A percentile compares a stretch with the other conserved stretches of the same genome.
phyloP scores from a whole-genome alignment of 30 jellyfish, hydroid and myxozoan species.

The Aurelia sp. region DNA sequence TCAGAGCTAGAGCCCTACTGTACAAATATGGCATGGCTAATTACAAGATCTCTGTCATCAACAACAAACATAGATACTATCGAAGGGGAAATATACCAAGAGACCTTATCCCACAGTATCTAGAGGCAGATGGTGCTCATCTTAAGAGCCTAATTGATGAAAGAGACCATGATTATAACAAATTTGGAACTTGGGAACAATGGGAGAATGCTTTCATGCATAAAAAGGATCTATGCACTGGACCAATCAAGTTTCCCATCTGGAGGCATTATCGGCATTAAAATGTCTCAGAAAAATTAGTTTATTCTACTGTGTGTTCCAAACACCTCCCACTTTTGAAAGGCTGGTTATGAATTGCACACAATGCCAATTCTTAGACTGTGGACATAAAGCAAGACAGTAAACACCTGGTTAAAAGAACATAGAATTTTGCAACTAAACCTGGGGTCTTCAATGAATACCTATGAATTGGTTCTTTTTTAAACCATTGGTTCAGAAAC shows the following conservation, averaged over 20 bases:
- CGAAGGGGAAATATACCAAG: constrained; percentile 59
- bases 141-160: constrained; percentile 37
- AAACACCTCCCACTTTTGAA: no score
- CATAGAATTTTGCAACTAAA: no score
- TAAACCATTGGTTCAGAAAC: no score
- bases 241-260: constrained; percentile 67
- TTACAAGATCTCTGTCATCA: constrained; percentile 54
- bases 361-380: no score
- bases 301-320: no score
- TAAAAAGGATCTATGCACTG: constrained; percentile 46
- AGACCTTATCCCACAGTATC: constrained; percentile 41
- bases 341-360: no score
- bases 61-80: constrained; percentile 53
- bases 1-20: constrained; percentile 63
- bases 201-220: constrained; percentile 63
- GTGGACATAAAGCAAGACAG: no score
- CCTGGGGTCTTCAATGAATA: no score
- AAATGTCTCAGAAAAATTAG: no score
- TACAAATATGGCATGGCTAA: constrained; percentile 59
- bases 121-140: constrained; percentile 48
- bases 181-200: constrained; percentile 45
- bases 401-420: no score
- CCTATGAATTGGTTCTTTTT: no score
- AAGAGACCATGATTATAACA: constrained; percentile 42
- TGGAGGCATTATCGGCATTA: constrained; percentile 34